phyloP scores from a whole-genome alignment of 2,888 invertebrate species.

The Druceiella hillmani region DNA sequence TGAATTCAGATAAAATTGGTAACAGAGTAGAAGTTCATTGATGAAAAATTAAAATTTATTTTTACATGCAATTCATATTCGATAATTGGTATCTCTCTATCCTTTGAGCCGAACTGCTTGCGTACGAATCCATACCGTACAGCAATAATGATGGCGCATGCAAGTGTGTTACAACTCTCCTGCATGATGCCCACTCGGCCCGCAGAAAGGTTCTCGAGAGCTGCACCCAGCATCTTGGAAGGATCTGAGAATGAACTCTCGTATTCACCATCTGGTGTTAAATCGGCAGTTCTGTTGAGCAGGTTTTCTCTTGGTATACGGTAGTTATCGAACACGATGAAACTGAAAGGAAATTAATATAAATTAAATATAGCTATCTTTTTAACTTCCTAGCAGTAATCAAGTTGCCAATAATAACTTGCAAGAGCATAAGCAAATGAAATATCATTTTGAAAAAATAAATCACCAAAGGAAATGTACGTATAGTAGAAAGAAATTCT shows the following conservation, averaged over 20 bases:
- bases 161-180: constrained; percentile 60
- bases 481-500: too few species aligned
- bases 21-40: constrained; percentile 8
- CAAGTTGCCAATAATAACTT: too few species aligned
- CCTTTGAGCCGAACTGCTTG: constrained; percentile 62
- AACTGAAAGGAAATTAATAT: too few species aligned
- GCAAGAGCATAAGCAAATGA: too few species aligned
- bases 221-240: constrained; percentile 76
- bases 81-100: constrained; percentile 67
- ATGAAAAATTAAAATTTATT: constrained; percentile 17
- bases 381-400: too few species aligned
- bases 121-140: constrained; percentile 75
- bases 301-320: constrained; percentile 80
- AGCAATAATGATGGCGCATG: constrained; percentile 70
- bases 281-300: constrained; percentile 84
- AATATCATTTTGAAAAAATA: too few species aligned
- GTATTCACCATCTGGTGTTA: constrained; percentile 81
- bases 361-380: too few species aligned
- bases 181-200: constrained; percentile 72
- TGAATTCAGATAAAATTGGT: not conserved
- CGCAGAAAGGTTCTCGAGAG: constrained; percentile 80
- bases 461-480: too few species aligned
- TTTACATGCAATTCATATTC: constrained; percentile 80
- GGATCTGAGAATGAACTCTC: constrained; percentile 88
- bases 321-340: constrained; percentile 82